Evolutionary conservation across 2,797 vertebrate species (phyloP), one percentile per base, ranked within the genome.

Genomic region (Astyanax mexicanus): DNA sequence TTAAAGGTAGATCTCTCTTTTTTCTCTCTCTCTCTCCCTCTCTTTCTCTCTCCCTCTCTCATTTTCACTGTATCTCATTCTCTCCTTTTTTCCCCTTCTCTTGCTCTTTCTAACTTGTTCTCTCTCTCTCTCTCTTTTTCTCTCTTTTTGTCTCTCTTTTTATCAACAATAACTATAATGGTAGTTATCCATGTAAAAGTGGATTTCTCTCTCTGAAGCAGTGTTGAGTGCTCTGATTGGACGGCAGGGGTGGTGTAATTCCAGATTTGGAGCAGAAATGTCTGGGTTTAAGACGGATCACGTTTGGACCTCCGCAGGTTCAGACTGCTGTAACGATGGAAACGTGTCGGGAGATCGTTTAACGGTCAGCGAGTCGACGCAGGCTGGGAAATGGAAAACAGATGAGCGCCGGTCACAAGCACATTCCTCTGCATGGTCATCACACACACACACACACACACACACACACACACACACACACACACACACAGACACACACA

Each of bases 341-440:
- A 79, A 84, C 71, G 17, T 75, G 78, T 81, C 79, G 75, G 47
- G 49, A 74, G 80, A 84, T 71, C 3, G 21, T 81, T 81, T 77
- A 81, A 72, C 69, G 45, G 38, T 75, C 62, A 72, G 71, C 11
- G 38, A 77, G 45, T 47, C 52, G 55, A 61, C 71, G 54, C 77
- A 69, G 77, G 60, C 66, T 69, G 65, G 38, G 72, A 65, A 80
- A 81, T 77, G 45, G 54, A 70, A 74, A 74, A 64, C 70, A 73
- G 75, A 76, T 77, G 74, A 82, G 75, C 4, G 38, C 37, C 66
- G 55, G 68, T 72, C 60, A 74, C 17, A 47, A 75, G 75, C 72
- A 19, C 55, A 72, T 75, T 75, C 57, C 55, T 75, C 13, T n/a
- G 55, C 25, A 62, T 35, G 73, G 44, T 58, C 51, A 67, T 80